phyloP scores from a whole-genome alignment of 2,113 vertebrate genomes.

The Pseudopodoces humilis region DNA sequence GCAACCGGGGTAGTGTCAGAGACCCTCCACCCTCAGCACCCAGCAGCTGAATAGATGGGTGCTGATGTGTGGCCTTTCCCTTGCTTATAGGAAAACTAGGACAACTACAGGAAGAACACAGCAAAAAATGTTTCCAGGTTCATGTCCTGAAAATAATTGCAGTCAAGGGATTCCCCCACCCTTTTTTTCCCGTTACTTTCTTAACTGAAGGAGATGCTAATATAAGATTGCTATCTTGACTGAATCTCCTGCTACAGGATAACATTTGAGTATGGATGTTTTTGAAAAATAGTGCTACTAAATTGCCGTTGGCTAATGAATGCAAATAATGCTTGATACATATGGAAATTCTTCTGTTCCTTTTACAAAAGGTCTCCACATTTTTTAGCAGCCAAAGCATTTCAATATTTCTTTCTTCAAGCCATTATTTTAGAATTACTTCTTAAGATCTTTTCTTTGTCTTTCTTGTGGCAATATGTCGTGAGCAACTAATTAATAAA shows the following conservation, averaged over 20 bases:
- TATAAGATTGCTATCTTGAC: neutral
- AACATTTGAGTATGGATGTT: neutral
- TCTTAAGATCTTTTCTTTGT: neutral
- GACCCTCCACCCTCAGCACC: neutral
- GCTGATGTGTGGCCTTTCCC: neutral
- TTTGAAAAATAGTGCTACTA: neutral
- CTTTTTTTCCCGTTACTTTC: neutral
- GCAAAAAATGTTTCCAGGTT: neutral
- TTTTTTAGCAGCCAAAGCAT: neutral
- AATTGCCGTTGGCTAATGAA: neutral
- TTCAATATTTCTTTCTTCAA: neutral
- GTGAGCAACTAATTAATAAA: neutral
- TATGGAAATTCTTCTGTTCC: neutral
- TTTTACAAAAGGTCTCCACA: neutral
- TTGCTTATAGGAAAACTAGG: neutral
- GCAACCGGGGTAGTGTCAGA: rapidly evolving
- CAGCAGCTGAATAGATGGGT: rapidly evolving
- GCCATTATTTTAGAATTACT: neutral
- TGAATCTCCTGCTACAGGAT: neutral
- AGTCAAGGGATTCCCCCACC: neutral
- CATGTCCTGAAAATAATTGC: neutral
- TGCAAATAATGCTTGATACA: neutral
- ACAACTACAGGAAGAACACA: neutral
- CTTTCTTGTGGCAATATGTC: neutral
- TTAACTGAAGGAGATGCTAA: neutral